Conservation (phyloP, 1,140 invertebrate genomes). For the Calephelis nemesis region DNA sequence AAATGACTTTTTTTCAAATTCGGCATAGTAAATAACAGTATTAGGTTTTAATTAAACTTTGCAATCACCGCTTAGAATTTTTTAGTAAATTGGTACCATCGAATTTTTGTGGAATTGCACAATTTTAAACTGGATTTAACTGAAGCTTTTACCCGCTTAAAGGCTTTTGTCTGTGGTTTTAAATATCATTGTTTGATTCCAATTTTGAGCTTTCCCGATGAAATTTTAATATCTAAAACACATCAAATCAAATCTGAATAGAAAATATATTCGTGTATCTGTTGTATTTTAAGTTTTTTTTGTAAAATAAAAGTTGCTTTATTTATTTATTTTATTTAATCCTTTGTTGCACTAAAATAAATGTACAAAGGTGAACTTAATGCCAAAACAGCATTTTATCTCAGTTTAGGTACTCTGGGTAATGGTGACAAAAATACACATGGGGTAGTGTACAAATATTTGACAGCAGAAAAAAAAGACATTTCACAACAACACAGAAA, state of each 20-base stretch:
- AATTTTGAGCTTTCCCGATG: slow-evolving; percentile 10
- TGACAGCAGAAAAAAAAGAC: no score
- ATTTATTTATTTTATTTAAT: no score
- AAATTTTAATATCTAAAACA: slow-evolving; percentile 12
- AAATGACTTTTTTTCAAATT: no score
- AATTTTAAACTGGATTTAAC: slow-evolving; percentile 19
- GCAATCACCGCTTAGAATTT: slow-evolving; percentile 2
- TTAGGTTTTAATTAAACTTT: slow-evolving; percentile 10
- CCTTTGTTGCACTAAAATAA: no score
- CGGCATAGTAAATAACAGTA: no score
- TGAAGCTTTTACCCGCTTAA: slow-evolving; percentile 14
- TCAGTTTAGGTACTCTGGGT: no score
- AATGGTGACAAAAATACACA: no score
- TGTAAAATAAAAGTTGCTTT: no score
- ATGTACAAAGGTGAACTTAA: no score
- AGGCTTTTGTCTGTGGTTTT: slow-evolving; percentile 18
- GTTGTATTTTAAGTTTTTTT: neutral
- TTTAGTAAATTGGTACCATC: slow-evolving; percentile 2
- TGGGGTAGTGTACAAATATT: no score
- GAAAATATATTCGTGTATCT: neutral
- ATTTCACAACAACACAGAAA: no score
- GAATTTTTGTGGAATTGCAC: slow-evolving; percentile 14
- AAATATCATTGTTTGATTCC: slow-evolving; percentile 13
- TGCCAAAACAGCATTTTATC: no score
- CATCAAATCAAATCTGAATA: neutral